Evolutionary conservation across 1,140 invertebrate species (phyloP), one percentile per base, ranked within the genome.

Genomic region (Stegodyphus mimosarum): DNA sequence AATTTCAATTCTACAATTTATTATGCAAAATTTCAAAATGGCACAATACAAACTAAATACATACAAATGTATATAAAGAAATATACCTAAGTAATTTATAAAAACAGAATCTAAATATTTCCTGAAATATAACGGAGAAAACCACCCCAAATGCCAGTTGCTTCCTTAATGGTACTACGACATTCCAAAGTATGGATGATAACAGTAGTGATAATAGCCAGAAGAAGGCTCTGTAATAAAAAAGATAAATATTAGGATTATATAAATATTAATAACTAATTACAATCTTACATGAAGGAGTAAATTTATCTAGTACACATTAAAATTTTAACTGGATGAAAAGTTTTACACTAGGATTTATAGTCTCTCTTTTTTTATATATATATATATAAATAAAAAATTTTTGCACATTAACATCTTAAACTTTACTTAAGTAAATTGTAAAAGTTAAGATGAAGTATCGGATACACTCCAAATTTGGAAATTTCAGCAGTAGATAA

Each of bases 181-280:
- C 93, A 89, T 94, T 96, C 97, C 97, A 99, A 33, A 98, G 89
- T 78, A 97, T 89, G 0, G 98, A 98, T 0, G 97, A 98, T 6
- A 97, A 86, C 51, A 99, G 89, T 86, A 99, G 92, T 5, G 97
- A 95, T 74, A 98, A 91, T 33, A 99, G 91, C 98, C 98, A 99
- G 89, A 97, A 98, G 91, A 99, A 99, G 67, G 96, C 95, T 91
- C 97, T 98, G 89, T 80, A 91, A 90, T 77, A 87, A 88, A 87
- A 72, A 77, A 88, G 83, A 7, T n/a, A n/a, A 55, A 55, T 7
- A 7, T 55, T 7, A 55, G 13, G 53, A 55, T 55, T 55, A 55
- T 13, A 55, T 55, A 7, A 55, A 60, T 60, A 60, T 15, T 60
- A 60, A 60, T 60, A n/a, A n/a, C n/a, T n/a, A n/a, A n/a, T n/a